Conservation (phyloP, 2,888 invertebrate genomes). For the Odontomyia ornata region DNA sequence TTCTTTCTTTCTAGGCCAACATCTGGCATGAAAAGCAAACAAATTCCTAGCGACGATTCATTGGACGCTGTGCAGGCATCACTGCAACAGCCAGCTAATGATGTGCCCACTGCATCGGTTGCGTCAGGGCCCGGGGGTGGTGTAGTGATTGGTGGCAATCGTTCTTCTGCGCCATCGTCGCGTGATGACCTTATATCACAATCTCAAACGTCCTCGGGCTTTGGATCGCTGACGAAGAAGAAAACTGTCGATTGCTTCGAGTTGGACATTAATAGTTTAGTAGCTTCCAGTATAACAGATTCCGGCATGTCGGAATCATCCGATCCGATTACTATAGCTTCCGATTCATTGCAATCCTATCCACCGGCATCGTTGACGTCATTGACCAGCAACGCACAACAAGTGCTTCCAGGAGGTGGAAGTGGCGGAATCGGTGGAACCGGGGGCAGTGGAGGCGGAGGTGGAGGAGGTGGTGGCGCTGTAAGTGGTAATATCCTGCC, state of each 20-base stretch:
- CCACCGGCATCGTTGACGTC: conserved; percentile 55
- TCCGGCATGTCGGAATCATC: conserved; percentile 64
- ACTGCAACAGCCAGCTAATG: conserved; percentile 58
- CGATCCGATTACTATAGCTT: conserved; percentile 57
- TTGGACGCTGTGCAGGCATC: conserved; percentile 55
- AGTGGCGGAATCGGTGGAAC: conserved; percentile 54
- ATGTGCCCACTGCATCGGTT: conserved; percentile 25
- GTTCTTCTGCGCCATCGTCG: conserved; percentile 62
- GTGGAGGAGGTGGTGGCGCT: conserved; percentile 52
- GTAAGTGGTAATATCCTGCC: conserved; percentile 54
- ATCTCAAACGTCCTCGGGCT: conserved; percentile 83
- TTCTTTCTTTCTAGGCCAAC: conserved; percentile 67
- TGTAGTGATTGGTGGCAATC: conserved; percentile 38
- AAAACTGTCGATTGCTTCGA: conserved; percentile 58
- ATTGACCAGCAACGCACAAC: conserved; percentile 56
- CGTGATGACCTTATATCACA: conserved; percentile 71
- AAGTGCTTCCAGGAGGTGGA: conserved; percentile 50
- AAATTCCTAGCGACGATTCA: conserved; percentile 65
- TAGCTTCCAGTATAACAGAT: conserved; percentile 63
- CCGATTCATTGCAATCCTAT: conserved; percentile 55
- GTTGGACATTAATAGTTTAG: conserved; percentile 56
- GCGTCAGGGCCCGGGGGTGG: conserved; percentile 53
- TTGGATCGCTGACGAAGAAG: conserved; percentile 84
- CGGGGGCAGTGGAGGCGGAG: conserved; percentile 54
- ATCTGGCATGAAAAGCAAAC: conserved; percentile 69